Evolutionary conservation across 2,113 vertebrate species (phyloP), one percentile per base, ranked within the genome.

Genomic region (Atrichornis clamosus): DNA sequence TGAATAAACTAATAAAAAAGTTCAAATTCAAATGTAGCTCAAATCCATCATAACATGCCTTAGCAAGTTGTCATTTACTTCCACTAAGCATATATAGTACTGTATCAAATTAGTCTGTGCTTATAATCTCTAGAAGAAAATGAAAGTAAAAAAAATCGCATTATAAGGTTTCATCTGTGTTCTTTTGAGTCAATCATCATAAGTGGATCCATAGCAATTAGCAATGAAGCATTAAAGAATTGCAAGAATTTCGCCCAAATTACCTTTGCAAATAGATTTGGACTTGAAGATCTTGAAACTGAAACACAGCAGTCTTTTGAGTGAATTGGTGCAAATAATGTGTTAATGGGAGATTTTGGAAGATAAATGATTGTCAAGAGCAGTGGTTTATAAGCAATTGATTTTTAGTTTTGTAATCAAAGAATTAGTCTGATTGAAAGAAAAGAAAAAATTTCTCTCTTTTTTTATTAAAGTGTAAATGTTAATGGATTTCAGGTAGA

Each of bases 21-120:
- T 37, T 7, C 1, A 35, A 74, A 91, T 89, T 83, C 53, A 87
- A 84, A 94, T 60, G 42, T 16, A 85, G 24, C 27, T 86, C 64
- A 81, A 78, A 89, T 77, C 21, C n/a, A 77, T 65, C 33, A 62
- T 16, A 86, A 81, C 55, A 26, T 46, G 62, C 14, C 18, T 77
- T 90, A 69, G 26, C 33, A 89, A 93, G 50, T 33, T 96, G 53
- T 84, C 47, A 64, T 92, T 93, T 94, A 52, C 33, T 85, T 95
- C 52, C 27, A 63, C 21, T 70, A 58, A 63, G 18, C 30, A 28
- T 56, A 49, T 47, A 92, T 83, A 90, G 2, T 19, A 32, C 56
- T 70, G 14, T 47, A 78, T 84, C 47, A 49, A 79, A 90, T 86
- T 56, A 72, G 7, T 46, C 33, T 59, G 15, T 21, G 23, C 21